These are phyloP conservation scores for Ranitomeya variabilis DNA, from an alignment of 2,113 vertebrate genomes.

Conservation along the genomic window DNA sequence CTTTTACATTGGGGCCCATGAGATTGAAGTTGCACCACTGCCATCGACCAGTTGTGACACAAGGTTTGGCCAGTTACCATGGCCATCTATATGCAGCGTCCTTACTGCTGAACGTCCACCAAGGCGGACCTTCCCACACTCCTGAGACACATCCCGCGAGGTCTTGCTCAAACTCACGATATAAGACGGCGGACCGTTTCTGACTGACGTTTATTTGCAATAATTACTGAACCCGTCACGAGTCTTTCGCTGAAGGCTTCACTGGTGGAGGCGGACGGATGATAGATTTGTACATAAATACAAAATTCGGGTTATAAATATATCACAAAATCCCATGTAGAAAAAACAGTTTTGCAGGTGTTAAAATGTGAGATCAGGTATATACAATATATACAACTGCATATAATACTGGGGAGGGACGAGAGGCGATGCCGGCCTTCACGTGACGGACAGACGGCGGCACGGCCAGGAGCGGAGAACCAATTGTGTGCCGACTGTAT, in stretches of 20 bases:
- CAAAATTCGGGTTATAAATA: constrained; percentile 80
- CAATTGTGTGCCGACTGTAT: too few species aligned
- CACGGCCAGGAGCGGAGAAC: neutral
- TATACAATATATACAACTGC: constrained; percentile 23
- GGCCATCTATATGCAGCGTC: too few species aligned
- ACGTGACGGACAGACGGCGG: neutral
- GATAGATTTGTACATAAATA: constrained; percentile 78
- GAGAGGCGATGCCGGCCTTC: neutral
- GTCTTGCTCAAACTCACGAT: neutral
- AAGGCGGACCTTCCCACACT: neutral
- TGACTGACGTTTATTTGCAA: constrained; percentile 57
- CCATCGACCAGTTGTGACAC: too few species aligned
- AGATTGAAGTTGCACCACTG: too few species aligned
- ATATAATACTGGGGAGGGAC: neutral
- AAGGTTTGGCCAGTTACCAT: too few species aligned
- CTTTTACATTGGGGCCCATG: too few species aligned
- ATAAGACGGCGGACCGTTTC: neutral
- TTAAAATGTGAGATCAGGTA: constrained; percentile 72
- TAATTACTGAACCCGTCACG: neutral
- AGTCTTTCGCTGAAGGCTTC: constrained; percentile 18
- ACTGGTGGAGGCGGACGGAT: neutral
- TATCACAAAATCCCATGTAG: constrained; percentile 81
- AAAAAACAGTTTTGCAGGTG: constrained; percentile 75
- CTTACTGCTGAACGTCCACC: too few species aligned
- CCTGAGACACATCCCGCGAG: neutral